Conservation (phyloP, 2,797 vertebrate species). For the Propithecus perrieri region DNA sequence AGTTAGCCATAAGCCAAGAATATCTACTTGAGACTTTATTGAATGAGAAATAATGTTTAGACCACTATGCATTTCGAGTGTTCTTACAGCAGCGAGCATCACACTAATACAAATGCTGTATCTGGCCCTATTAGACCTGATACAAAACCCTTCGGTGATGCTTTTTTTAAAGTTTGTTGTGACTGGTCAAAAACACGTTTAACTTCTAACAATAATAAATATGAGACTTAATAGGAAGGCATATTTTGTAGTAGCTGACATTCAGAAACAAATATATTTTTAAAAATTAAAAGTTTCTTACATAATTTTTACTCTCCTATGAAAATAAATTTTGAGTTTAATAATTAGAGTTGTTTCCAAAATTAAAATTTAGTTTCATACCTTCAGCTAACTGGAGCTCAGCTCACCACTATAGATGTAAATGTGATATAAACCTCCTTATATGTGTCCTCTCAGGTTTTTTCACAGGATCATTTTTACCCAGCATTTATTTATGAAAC, state of each 20-base stretch:
- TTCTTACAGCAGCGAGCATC: neutral
- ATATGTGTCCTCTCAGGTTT: neutral
- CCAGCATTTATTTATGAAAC: neutral
- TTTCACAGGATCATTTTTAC: neutral
- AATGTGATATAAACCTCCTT: too few species aligned
- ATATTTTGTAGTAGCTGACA: neutral
- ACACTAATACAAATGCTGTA: neutral
- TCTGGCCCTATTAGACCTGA: neutral
- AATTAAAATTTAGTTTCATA: neutral
- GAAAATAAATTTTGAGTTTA: neutral
- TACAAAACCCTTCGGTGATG: neutral
- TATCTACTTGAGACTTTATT: neutral
- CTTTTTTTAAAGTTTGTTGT: neutral
- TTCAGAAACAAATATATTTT: neutral
- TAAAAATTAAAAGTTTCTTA: neutral
- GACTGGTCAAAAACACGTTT: neutral
- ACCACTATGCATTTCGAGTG: neutral
- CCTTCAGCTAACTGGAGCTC: neutral
- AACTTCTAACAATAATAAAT: neutral
- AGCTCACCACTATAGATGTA: neutral
- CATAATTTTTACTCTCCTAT: neutral
- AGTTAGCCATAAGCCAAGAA: neutral
- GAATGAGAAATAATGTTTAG: neutral
- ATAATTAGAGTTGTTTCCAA: neutral
- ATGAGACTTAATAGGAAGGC: neutral